Evolutionary conservation across 2,797 vertebrate genomes (phyloP), one percentile per base, ranked within the genome.

Genomic region (Menidia menidia): DNA sequence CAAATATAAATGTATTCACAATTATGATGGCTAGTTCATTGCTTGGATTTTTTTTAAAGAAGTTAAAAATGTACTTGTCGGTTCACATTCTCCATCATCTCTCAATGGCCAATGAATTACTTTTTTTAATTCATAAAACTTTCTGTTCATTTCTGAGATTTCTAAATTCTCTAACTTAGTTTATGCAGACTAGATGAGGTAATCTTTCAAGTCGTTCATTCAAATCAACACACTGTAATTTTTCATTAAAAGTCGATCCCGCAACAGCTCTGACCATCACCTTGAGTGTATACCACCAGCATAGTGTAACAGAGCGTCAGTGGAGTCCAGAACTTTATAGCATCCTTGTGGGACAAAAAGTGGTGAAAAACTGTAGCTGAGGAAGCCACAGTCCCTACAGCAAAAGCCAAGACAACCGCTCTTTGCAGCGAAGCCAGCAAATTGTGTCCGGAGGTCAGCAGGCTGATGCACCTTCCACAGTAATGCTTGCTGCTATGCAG

Each of bases 241-340:
- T 10, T 51, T 1, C 48, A 25, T 25, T 25, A 25, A 25, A 25
- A 25, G 25, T 25, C 25, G 1, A 2, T 25, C 25, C 25, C 50
- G 33, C 12, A 61, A 10, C 35, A 65, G 10, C 8, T n/a, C 41
- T 30, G 53, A 62, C 25, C 50, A 51, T 84, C 78, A 96, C 97
- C 96, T 87, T 97, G 95, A 90, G 95, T 95, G 80, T 96, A 93
- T 75, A 94, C 74, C 53, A 97, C 91, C 85, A 98, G 85, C 83
- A 97, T 87, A 0, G 94, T 76, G 82, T 97, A 98, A 87, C 96
- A 97, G 86, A 97, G 94, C 44, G 94, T 96, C 68, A 98, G 92
- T 0, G 95, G 96, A 0, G 85, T 97, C 97, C 96, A 97, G 87
- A 97, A 95, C 69, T 95, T 95, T 0, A 96, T 4, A 0, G 95